Conservation (phyloP, 2,888 invertebrate species). For the Chrysotoxum bicinctum region DNA sequence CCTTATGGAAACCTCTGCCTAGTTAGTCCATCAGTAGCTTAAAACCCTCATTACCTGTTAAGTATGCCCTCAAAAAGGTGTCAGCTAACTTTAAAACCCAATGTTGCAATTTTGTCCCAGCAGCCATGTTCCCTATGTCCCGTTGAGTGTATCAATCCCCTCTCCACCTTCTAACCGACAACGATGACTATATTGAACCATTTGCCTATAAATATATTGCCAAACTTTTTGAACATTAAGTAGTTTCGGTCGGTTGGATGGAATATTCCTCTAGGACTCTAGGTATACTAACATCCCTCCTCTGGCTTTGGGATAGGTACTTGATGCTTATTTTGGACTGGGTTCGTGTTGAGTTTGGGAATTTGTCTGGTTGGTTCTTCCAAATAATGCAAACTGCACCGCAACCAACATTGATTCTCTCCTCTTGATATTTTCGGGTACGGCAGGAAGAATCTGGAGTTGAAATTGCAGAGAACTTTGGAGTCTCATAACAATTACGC, state of each 20-base stretch:
- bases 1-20: neutral
- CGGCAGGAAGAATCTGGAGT: neutral
- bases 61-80: conserved; percentile 47
- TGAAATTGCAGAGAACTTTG: conserved; percentile 22
- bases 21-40: conserved; percentile 11
- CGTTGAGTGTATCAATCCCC: neutral
- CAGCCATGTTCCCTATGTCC: neutral
- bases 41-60: conserved; percentile 42
- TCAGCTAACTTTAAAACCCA: conserved; percentile 65
- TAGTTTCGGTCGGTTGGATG: conserved; percentile 66
- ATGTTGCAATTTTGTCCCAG: conserved; percentile 19
- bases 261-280: conserved; percentile 35
- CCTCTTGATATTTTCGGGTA: neutral
- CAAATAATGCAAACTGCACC: conserved; percentile 62
- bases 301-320: neutral
- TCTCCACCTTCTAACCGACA: neutral
- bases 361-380: conserved; percentile 67
- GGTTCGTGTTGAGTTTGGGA: conserved; percentile 18
- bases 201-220: conserved; percentile 65
- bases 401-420: conserved; percentile 11
- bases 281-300: neutral
- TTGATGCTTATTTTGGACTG: conserved; percentile 47
- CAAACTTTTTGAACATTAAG: conserved; percentile 71
- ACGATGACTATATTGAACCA: conserved; percentile 23
- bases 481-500: conserved; percentile 67